phyloP scores from a whole-genome alignment of 2,888 invertebrate genomes.

The Lottia gigantea region DNA sequence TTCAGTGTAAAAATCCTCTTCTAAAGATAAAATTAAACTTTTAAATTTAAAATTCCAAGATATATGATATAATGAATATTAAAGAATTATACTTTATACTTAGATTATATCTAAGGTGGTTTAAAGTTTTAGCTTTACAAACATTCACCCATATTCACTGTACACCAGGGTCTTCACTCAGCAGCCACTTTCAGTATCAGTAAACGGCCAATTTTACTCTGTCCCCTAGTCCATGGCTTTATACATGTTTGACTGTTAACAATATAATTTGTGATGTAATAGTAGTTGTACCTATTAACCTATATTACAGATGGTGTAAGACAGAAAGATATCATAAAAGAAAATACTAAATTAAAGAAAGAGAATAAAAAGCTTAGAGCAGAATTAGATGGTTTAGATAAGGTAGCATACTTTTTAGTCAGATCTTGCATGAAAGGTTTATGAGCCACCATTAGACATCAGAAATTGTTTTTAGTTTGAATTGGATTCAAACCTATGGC shows the following conservation, averaged over 20 bases:
- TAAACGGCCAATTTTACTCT: neutral
- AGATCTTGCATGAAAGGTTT: no score
- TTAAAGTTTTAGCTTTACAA: no score
- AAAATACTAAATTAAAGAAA: conserved; percentile 43
- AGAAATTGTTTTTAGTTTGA: neutral
- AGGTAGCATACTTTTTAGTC: conserved; percentile 36
- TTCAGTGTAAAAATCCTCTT: no score
- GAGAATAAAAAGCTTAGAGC: conserved; percentile 48
- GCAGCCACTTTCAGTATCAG: no score
- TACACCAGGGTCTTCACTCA: no score
- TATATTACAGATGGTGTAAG: conserved; percentile 21
- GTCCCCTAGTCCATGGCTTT: conserved; percentile 16
- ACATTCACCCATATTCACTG: no score
- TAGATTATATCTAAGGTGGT: neutral
- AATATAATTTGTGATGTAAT: neutral
- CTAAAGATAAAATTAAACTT: no score
- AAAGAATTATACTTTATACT: no score
- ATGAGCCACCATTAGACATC: no score
- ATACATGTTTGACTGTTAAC: conserved; percentile 12
- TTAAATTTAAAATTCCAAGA: no score
- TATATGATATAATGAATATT: conserved; percentile 18
- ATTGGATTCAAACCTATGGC: no score
- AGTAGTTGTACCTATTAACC: neutral
- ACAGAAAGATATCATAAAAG: conserved; percentile 37
- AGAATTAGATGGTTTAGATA: conserved; percentile 54